phyloP scores from a whole-genome alignment of 1,140 invertebrate species.

The Orchestia grillus region DNA sequence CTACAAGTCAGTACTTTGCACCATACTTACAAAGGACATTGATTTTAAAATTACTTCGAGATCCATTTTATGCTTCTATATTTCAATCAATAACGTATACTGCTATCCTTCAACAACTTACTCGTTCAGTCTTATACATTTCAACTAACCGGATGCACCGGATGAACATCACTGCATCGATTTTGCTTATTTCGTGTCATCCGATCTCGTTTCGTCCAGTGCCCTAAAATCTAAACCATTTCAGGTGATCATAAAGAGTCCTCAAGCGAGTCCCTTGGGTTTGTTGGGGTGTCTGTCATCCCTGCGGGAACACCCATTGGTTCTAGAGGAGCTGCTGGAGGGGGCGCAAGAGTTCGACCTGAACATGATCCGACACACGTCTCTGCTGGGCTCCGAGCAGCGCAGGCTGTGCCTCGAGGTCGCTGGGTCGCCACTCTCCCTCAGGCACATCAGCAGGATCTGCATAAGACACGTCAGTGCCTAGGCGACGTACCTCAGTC shows the following conservation, averaged over 20 bases:
- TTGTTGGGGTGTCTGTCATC: slow-evolving; percentile 83
- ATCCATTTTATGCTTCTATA: background rate
- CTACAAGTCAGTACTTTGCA: background rate
- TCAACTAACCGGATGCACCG: too few species aligned
- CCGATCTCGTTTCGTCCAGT: background rate
- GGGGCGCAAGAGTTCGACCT: slow-evolving; percentile 84
- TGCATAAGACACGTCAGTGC: slow-evolving; percentile 73
- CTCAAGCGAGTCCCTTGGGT: slow-evolving; percentile 85
- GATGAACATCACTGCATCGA: background rate
- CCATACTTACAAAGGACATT: background rate
- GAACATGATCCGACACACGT: slow-evolving; percentile 83
- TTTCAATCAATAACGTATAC: background rate
- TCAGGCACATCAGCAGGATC: slow-evolving; percentile 78
- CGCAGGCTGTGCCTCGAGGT: slow-evolving; percentile 78
- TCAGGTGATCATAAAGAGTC: slow-evolving; percentile 84
- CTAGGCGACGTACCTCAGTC: background rate
- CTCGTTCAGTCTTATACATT: background rate
- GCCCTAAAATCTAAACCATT: background rate
- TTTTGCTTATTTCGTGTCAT: background rate
- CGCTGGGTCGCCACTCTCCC: slow-evolving; percentile 78
- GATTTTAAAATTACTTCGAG: background rate
- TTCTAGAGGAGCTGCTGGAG: slow-evolving; percentile 81
- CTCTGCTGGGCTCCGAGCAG: slow-evolving; percentile 77
- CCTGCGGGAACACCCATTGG: slow-evolving; percentile 75
- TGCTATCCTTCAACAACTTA: background rate